phyloP scores from a whole-genome alignment of 2,113 vertebrate species.

The Catharus bicknelli region DNA sequence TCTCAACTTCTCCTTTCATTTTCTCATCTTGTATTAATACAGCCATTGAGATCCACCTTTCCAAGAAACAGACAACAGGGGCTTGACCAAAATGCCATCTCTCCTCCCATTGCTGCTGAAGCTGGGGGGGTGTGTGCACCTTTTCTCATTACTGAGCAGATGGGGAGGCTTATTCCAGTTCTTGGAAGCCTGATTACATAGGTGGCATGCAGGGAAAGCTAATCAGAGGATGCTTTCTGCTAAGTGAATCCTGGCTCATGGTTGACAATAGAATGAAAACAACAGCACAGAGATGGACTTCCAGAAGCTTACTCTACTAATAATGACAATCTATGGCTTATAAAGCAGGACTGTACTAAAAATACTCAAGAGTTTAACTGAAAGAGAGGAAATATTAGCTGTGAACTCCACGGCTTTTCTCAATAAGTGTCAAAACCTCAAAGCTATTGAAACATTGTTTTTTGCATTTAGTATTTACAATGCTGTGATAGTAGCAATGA shows the following conservation, averaged over 20 bases:
- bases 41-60: background rate
- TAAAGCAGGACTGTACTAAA: background rate
- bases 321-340: background rate
- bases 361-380: background rate
- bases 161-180: background rate
- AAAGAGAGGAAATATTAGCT: slow-evolving; percentile 4
- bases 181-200: background rate
- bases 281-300: background rate
- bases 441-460: slow-evolving; percentile 53
- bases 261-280: background rate
- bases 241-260: background rate
- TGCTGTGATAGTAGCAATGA: slow-evolving; percentile 18
- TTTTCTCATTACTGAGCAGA: background rate
- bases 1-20: background rate
- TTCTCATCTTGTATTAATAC: background rate
- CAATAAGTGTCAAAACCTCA: slow-evolving; percentile 44
- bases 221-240: background rate
- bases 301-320: background rate
- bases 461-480: slow-evolving; percentile 54
- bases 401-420: slow-evolving; percentile 36
- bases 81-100: background rate
- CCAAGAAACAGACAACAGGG: accelerated
- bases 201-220: background rate
- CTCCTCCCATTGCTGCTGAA: background rate
- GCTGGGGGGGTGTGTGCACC: accelerated